Conservation (phyloP, 2,797 vertebrate genomes). For the Poeciliopsis presidionis region DNA sequence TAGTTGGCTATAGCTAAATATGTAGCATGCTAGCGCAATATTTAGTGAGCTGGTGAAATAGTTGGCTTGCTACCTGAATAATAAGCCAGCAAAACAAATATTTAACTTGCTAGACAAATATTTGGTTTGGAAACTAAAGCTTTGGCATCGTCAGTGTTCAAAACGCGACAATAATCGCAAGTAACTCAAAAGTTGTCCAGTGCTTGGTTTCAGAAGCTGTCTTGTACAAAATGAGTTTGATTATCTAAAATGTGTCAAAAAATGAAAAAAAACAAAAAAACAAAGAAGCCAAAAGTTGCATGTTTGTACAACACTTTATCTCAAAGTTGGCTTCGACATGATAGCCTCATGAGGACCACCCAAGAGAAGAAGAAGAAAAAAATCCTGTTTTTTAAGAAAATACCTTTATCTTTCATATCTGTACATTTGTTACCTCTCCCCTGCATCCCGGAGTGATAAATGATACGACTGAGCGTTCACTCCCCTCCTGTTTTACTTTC, state of each 20-base stretch:
- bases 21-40: too few species aligned
- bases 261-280: background rate
- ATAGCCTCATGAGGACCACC: constrained; percentile 1
- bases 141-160: background rate
- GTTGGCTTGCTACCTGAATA: too few species aligned
- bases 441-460: constrained; percentile 38
- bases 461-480: constrained; percentile 32
- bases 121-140: background rate
- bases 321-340: background rate
- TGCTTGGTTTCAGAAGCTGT: background rate
- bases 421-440: constrained; percentile 8
- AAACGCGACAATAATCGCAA: background rate
- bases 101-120: too few species aligned
- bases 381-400: constrained; percentile 2
- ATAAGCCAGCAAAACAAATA: too few species aligned
- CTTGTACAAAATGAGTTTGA: background rate
- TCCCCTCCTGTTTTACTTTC: constrained; percentile 32
- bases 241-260: background rate
- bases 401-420: constrained; percentile 10
- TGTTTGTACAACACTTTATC: background rate
- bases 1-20: too few species aligned
- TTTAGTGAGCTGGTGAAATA: too few species aligned
- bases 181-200: background rate
- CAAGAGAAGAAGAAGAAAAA: background rate
- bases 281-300: background rate